Evolutionary conservation across 2,888 invertebrate genomes (phyloP), one percentile per base, ranked within the genome.

Genomic region (Rhamnusium bicolor): DNA sequence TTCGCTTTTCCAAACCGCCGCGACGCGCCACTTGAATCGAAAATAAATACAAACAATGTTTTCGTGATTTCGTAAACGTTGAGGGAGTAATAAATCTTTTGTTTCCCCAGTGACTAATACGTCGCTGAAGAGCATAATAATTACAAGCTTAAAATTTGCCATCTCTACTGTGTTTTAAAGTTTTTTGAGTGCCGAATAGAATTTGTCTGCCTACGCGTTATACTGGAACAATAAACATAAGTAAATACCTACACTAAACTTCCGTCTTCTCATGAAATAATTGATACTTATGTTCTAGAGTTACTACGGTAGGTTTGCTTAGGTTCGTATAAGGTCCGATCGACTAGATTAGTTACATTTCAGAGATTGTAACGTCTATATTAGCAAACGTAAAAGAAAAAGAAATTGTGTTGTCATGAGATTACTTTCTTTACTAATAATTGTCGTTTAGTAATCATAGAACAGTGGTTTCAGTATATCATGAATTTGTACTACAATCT

Each of bases 21-120:
- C n/a, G n/a, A n/a, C n/a, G 16, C 27, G 18, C 58, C 0, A 10
- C 18, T 58, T 18, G 7, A 32, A 14, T 58, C 32, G 32, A 32
- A 29, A 18, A 58, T 16, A 58, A 19, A 56, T 29, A 58, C 27
- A 58, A 29, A 58, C 58, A 58, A 29, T 32, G 58, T 58, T 58
- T 58, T 58, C 32, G 32, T 2, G 32, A 58, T 58, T 29, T 16
- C 29, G 32, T 32, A 58, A 58, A 27, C 16, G 29, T 18, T 58
- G 7, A 32, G 29, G 14, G 58, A 32, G 18, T 58, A 58, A 58
- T 58, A 58, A 58, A 58, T 58, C 58, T 32, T 18, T 29, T 24
- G 58, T 32, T 18, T 58, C 58, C 58, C 58, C 14, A 32, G 58
- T 24, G 58, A 58, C 58, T 58, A 58, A 58, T 58, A 32, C 58